Evolutionary conservation across 1,140 invertebrate genomes (phyloP).

Genomic region (Tachypleus tridentatus): DNA sequence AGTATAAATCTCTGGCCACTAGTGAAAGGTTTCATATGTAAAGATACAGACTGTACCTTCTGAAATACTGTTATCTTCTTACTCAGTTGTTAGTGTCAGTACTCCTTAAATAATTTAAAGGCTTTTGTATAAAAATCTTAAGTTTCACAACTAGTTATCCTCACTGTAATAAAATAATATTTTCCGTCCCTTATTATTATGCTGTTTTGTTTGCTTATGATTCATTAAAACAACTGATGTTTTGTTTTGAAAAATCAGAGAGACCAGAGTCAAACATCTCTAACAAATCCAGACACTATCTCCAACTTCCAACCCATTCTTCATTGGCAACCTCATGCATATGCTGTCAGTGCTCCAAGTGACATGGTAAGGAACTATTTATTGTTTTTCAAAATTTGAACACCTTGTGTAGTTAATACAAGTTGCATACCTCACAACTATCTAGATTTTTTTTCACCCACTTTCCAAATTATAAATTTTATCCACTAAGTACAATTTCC

Average conservation of each 20-base stretch:
- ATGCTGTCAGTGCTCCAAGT: constrained; percentile 18
- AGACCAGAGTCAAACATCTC: not conserved
- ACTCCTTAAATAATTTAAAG: too few species aligned
- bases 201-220: not conserved
- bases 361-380: constrained; percentile 12
- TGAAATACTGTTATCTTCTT: too few species aligned
- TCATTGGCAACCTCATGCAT: constrained; percentile 13
- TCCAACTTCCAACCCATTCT: constrained; percentile 9
- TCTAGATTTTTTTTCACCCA: too few species aligned
- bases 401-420: too few species aligned
- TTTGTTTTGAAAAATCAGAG: not conserved
- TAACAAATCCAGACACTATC: constrained; percentile 2
- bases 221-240: too few species aligned
- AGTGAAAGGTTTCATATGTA: too few species aligned
- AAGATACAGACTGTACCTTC: too few species aligned
- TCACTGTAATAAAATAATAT: not conserved
- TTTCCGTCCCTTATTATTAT: not conserved
- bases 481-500: too few species aligned
- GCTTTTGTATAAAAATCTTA: not conserved
- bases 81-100: too few species aligned
- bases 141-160: not conserved
- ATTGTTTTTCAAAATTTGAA: not conserved
- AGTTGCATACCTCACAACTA: too few species aligned
- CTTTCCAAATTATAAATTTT: too few species aligned
- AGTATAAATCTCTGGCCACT: too few species aligned